Evolutionary conservation across 2,113 vertebrate genomes (phyloP), one percentile per base, ranked within the genome.

Genomic region (Ageneiosus marmoratus): DNA sequence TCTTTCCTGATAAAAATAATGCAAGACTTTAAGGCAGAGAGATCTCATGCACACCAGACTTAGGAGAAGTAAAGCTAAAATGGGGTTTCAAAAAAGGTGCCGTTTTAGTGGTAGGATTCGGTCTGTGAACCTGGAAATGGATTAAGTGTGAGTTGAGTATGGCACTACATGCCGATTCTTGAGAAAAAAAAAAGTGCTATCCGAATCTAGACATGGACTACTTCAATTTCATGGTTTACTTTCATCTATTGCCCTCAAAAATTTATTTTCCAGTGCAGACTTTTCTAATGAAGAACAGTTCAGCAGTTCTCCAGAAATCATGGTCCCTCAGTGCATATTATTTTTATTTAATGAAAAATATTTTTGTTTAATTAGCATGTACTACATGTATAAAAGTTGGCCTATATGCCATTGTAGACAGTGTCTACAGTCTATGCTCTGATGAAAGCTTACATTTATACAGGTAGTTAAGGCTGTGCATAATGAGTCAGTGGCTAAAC

Each of bases 1-100:
- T 81, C 63, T 85, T 81, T 81, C 90, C 83, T 94, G 93, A 91
- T 92, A 93, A 92, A 92, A 81, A 89, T 90, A 92, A 92, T 90
- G 75, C 32, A 82, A 87, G 93, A 91, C 92, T 92, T 96, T 95
- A 96, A 96, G 95, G 95, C 95, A 95, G 94, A 95, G 95, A 94
- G 95, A 94, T 55, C 86, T 87, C 75, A 83, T 84, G 79, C 81
- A 78, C 82, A 75, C 86, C 76, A 86, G 84, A 87, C 58, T 65
- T 65, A 81, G 72, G n/a, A n/a, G n/a, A 84, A 75, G 58, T 79
- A 84, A 79, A 84, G 75, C 80, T 84, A 78, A 70, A 87, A 79
- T 58, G 79, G 81, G 80, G 22, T 13, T n/a, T n/a, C n/a, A n/a
- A n/a, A n/a, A 41, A 75, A 56, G 65, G 79, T 6, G 16, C 51